Evolutionary conservation across 2,113 vertebrate species (phyloP).

Genomic region (Apodemus speciosus): DNA sequence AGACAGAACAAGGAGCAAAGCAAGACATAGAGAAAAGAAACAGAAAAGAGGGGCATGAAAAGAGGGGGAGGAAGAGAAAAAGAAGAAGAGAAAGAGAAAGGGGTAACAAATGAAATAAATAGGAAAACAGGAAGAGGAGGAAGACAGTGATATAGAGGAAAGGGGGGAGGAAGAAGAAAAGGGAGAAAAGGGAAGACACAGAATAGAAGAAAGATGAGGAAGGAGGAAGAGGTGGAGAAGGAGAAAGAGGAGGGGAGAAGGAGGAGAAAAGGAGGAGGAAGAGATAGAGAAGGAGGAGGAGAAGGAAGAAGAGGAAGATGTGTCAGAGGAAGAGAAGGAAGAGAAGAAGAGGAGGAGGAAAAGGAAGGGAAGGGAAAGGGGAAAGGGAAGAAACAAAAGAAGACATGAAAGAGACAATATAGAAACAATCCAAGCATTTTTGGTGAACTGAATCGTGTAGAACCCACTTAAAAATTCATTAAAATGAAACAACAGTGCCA

Average conservation of each 20-base stretch:
- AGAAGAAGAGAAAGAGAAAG: neutral
- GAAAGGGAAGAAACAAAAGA: neutral
- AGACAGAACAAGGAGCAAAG: no score
- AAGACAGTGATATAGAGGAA: no score
- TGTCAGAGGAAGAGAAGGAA: accelerated
- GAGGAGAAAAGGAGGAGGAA: no score
- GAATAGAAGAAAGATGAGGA: neutral
- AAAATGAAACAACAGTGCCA: neutral
- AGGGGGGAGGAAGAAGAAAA: neutral
- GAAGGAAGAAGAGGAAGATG: no score
- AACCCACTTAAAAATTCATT: neutral
- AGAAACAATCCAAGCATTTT: neutral
- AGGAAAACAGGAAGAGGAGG: neutral
- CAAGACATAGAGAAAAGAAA: accelerated
- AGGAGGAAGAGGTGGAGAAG: accelerated
- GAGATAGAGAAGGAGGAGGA: accelerated
- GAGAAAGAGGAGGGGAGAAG: no score
- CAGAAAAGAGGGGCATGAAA: neutral
- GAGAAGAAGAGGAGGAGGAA: neutral
- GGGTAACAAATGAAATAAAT: neutral
- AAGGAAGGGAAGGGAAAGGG: accelerated
- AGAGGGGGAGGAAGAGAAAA: no score
- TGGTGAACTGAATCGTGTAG: neutral
- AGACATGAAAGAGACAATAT: no score
- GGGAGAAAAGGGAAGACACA: neutral